Conservation (phyloP, 2,888 invertebrate genomes). For the Nemurella pictetii region DNA sequence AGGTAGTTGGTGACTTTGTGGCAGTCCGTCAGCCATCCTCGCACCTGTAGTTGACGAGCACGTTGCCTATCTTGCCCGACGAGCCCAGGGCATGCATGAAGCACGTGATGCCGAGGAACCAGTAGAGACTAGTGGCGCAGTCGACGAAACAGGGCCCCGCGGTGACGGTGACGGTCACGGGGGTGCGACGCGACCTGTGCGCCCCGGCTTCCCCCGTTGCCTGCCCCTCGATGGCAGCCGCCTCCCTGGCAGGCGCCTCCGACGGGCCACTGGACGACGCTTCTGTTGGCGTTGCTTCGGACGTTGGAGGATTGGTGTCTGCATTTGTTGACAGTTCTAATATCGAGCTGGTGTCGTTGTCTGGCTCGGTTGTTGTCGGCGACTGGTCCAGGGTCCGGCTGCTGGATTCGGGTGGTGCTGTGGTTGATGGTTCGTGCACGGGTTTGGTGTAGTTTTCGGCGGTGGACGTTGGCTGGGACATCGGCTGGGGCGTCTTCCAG, state of each 20-base stretch:
- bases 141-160: slow-evolving; percentile 56
- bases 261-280: too few species aligned
- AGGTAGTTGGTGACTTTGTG: too few species aligned
- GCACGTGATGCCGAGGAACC: slow-evolving; percentile 57
- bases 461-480: background rate
- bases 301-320: too few species aligned
- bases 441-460: background rate
- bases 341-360: background rate
- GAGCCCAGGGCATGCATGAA: slow-evolving; percentile 63
- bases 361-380: background rate
- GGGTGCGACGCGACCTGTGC: too few species aligned
- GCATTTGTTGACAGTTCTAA: too few species aligned
- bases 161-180: slow-evolving; percentile 45
- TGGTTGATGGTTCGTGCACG: background rate
- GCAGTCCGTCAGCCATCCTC: too few species aligned
- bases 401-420: background rate
- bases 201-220: too few species aligned
- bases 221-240: too few species aligned
- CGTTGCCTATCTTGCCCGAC: slow-evolving; percentile 67
- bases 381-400: background rate
- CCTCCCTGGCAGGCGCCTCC: too few species aligned
- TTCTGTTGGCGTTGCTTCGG: too few species aligned
- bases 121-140: slow-evolving; percentile 55
- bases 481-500: background rate
- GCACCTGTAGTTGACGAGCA: slow-evolving; percentile 64